Evolutionary conservation across 2,797 vertebrate species (phyloP), one percentile per base, ranked within the genome.

Genomic region (Martes flavigula): DNA sequence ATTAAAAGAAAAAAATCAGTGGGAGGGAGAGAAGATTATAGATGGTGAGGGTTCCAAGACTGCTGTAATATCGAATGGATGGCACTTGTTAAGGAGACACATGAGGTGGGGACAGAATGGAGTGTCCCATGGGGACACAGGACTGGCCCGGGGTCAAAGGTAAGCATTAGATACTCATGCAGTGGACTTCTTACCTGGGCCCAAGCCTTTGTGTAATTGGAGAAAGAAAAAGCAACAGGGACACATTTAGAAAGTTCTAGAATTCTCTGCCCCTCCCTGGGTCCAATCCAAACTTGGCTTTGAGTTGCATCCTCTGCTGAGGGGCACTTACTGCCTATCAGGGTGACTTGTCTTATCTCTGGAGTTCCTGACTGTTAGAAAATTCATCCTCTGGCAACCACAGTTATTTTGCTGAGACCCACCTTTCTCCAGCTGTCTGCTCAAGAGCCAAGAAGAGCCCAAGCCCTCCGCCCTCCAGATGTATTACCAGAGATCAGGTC

Each of bases 1-100:
- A 94, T 88, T 94, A 96, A 82, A 96, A 88, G 62, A 79, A 87
- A 95, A 88, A 86, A 79, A 64, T 43, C 94, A 84, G 94, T 14
- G 64, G 94, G 96, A 79, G 82, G 96, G 81, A 73, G 87, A 87
- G 96, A 94, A 70, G 97, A 83, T 96, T 93, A 91, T 56, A 51
- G 58, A 96, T 85, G 91, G 86, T 0, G 35, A 95, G 62, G 25
- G 17, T 23, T 32, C 32, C 35, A 1, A 27, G 91, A 72, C 13
- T 12, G 75, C 40, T 58, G 35, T 6, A 4, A 23, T 18, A 2
- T 11, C 0, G 2, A 58, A 32, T 0, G 0, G 58, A 3, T 35
- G 78, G 88, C 68, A 40, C 48, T 84, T 66, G 56, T 35, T 56
- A 75, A 56, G 87, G 48, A 56, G 78, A 48, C 0, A 5, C 48